These are phyloP conservation scores for Siderastrea radians DNA, from an alignment of 92 coral and sea anemone species.

Conservation along the genomic window DNA sequence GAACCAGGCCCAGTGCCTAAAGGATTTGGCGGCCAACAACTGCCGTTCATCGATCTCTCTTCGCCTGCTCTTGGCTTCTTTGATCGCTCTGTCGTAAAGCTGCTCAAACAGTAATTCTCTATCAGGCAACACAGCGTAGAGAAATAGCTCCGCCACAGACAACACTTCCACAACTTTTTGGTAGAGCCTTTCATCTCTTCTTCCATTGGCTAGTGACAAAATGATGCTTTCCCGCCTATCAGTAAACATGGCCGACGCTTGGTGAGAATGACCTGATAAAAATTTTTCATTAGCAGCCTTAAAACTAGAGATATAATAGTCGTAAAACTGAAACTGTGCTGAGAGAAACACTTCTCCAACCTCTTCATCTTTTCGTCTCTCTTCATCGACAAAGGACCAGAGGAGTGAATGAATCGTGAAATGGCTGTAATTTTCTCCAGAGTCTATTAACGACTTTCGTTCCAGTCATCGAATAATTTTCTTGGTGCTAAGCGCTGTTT, in stretches of 20 bases:
- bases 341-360: not conserved
- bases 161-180: not conserved
- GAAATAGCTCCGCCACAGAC: not conserved
- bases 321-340: not conserved
- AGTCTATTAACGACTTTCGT: not conserved
- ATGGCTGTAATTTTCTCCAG: not conserved
- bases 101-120: not conserved
- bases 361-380: not conserved
- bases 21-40: slow-evolving; percentile 10
- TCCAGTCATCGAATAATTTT: not conserved
- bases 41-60: not conserved
- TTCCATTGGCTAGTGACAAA: not conserved
- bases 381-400: slow-evolving; percentile 12
- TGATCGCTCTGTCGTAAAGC: not conserved
- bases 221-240: not conserved
- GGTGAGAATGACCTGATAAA: not conserved
- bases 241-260: not conserved
- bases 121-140: too few species aligned
- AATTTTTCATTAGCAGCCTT: not conserved
- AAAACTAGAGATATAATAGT: not conserved
- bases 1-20: slow-evolving; percentile 1
- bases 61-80: not conserved
- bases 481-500: not conserved
- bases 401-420: too few species aligned
- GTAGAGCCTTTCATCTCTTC: not conserved